Evolutionary conservation across 2,797 vertebrate genomes (phyloP), one percentile per base, ranked within the genome.

Genomic region (Miichthys miiuy): DNA sequence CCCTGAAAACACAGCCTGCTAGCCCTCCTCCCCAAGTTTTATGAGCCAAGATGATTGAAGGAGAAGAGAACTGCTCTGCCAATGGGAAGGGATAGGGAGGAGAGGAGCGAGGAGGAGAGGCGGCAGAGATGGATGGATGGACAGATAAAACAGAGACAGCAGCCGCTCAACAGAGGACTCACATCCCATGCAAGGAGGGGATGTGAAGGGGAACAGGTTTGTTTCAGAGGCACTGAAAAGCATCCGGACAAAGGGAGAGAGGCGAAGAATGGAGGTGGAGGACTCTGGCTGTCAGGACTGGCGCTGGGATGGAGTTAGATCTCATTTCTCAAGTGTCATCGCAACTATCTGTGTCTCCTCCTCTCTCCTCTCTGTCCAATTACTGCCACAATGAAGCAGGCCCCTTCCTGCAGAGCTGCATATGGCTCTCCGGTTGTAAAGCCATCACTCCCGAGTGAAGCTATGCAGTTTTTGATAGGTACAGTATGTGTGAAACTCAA

Each of bases 241-340:
- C 58, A 50, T 27, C 16, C 14, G 8, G 81, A 94, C 91, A 94
- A 94, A 90, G 77, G 77, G 48, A 67, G 57, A 60, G 52, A 52
- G 68, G 46, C 73, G 67, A 90, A 90, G 91, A 93, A 94, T 93
- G 90, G 90, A 84, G 79, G 90, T 87, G 87, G 91, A 93, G 91
- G 91, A 91, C 85, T 90, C 83, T 61, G 87, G 80, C 87, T 93
- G 93, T 93, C 93, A 94, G 90, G 92, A 93, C 91, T 92, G 93
- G 83, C 83, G 66, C 90, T 90, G 90, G 82, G 91, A 87, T 73
- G 62, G 87, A 93, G 94, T 93, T 89, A 91, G 90, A 91, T 93
- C 91, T 94, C 88, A 93, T 94, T 95, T 91, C 91, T 94, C 93
- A 94, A 91, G 91, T 93, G 93, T 93, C 92, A 90, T 92, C 81